These are phyloP conservation scores for Apodemia duryi DNA, from an alignment of 2,888 invertebrate species.

Conservation along the genomic window DNA sequence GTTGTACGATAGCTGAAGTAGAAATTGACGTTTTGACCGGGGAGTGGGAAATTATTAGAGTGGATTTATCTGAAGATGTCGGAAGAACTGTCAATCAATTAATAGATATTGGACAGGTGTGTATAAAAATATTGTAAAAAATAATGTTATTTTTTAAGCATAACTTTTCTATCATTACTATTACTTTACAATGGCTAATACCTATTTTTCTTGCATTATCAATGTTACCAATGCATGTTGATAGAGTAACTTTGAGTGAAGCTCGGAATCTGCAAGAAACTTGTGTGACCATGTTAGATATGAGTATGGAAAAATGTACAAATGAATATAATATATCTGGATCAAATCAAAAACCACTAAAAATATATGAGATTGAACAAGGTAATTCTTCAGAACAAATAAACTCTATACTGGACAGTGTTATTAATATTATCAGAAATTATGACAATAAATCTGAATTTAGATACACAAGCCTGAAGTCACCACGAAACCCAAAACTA, in stretches of 20 bases:
- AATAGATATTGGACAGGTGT: constrained; percentile 82
- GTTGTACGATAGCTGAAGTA: constrained; percentile 80
- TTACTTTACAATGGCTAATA: constrained; percentile 58
- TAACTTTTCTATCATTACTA: constrained; percentile 52
- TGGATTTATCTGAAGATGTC: constrained; percentile 82
- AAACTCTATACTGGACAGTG: constrained; percentile 49
- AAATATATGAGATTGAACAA: constrained; percentile 43
- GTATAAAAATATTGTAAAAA: constrained; percentile 22
- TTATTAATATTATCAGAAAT: constrained; percentile 51
- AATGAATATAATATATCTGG: constrained; percentile 30
- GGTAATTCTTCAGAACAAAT: constrained; percentile 37
- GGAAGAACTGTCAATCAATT: constrained; percentile 81
- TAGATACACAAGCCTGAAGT: constrained; percentile 41
- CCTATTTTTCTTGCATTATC: constrained; percentile 54
- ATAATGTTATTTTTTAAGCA: constrained; percentile 44
- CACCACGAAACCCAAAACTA: constrained; percentile 44
- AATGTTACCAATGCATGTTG: constrained; percentile 60
- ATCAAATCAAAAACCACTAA: constrained; percentile 30
- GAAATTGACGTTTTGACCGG: constrained; percentile 86
- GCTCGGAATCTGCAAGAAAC: constrained; percentile 40
- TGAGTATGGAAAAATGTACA: constrained; percentile 45
- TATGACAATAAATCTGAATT: constrained; percentile 45
- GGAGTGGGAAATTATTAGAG: constrained; percentile 76
- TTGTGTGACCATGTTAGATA: constrained; percentile 56
- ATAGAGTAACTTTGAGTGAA: constrained; percentile 43